Base-by-base conservation (phyloP, 2,888 invertebrate genomes). In the Adela reaumurella region DNA sequence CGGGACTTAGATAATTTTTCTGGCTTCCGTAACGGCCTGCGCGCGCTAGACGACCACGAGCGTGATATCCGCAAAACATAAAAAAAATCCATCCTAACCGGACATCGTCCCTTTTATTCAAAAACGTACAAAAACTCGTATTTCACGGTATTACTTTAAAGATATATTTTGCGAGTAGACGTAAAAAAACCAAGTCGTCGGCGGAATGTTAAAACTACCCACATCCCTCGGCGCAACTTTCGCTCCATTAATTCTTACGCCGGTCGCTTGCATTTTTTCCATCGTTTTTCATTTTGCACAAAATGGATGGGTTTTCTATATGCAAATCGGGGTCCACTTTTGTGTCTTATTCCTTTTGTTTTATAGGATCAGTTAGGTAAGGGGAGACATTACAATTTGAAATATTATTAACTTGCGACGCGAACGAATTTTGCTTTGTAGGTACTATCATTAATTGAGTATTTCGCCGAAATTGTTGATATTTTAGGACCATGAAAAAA, bases 201-300 rank as follows among this genome's bases (percentile, higher is more conserved):
- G 35, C n/a, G 14, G 35, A 35, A 42, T 46, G 49, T 49, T n/a
- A 49, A 20, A 47, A 47, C 49, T 60, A 68, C 72, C 72, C 72
- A 45, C 35, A 46, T 49, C 41, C 29, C 19, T 17, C 61, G 62
- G 59, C 64, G 62, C 63, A 69, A 70, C 67, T 72, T 69, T 68
- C 74, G 68, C 74, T 62, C 72, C 74, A 76, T 76, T 76, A 74
- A 74, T 70, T 74, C 71, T 35, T 35, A 8, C 35, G 35, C 63
- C 68, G 67, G 66, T 63, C 68, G 68, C 64, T 35, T 73, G 73
- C 72, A 72, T 67, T 74, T 72, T 70, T 67, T 64, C 64, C 57
- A 58, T 55, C 46, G 49, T 46, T 46, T 46, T 50, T 50, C 46
- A 50, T 57, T 57, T 58, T 56, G 42, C 41, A n/a, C 10, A 48